Conservation (phyloP, 2,888 invertebrate species). For the Chrysolina americana region DNA sequence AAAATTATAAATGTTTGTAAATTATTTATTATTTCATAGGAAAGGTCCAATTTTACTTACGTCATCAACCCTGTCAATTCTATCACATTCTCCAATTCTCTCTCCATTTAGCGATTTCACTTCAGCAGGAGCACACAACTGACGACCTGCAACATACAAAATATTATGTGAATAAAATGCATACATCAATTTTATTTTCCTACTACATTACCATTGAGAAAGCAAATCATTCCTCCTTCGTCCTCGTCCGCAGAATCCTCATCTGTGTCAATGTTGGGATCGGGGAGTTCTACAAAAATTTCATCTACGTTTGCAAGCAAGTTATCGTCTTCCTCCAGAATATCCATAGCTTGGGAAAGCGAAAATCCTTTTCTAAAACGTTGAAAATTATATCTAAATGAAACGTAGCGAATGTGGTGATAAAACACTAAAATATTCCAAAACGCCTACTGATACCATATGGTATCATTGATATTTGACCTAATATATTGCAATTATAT, state of each 20-base stretch:
- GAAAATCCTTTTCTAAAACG: conserved; percentile 29
- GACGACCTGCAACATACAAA: conserved; percentile 31
- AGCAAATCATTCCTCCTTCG: conserved; percentile 34
- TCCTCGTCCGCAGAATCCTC: conserved; percentile 46
- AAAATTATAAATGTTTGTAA: too few relatives aligned
- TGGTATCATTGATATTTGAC: conserved; percentile 25
- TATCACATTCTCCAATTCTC: conserved; percentile 31
- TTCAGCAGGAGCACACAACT: conserved; percentile 34
- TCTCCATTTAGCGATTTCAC: conserved; percentile 36
- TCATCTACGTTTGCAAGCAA: conserved; percentile 34
- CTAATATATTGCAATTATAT: conserved; percentile 19
- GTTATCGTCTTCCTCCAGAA: conserved; percentile 27
- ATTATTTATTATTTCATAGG: not conserved
- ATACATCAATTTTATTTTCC: conserved; percentile 19
- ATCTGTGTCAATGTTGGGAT: conserved; percentile 38
- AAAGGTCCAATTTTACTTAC: too few relatives aligned
- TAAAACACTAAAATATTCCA: not conserved
- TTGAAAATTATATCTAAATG: conserved; percentile 17
- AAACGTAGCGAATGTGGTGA: not conserved
- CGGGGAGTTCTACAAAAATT: conserved; percentile 43
- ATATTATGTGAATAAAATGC: conserved; percentile 15
- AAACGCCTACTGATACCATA: conserved; percentile 26
- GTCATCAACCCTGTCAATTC: conserved; percentile 2
- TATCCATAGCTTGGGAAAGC: conserved; percentile 29
- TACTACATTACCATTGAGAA: conserved; percentile 34